Base-by-base conservation (phyloP, 1,140 invertebrate genomes). In the Bombus consobrinus region DNA sequence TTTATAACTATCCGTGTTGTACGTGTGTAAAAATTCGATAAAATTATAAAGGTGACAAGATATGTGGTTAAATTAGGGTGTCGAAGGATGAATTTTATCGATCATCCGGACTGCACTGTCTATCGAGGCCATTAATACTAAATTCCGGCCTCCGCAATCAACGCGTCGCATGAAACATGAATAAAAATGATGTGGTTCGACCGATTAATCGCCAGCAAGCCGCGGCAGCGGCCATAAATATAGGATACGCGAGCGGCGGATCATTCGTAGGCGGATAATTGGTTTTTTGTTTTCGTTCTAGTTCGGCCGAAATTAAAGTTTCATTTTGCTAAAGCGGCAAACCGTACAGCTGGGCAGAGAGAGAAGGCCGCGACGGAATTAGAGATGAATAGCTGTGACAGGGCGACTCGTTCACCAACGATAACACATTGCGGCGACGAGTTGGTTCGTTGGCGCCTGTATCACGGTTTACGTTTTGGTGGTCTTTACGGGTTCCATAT, bases 391-490 rank as follows among this genome's bases (percentile, higher is more conserved):
- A 89, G 87, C 88, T 73, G 88, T 86, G 88, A 89, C 88, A 86
- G 88, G 80, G 74, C 83, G 68, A 89, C 88, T 89, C 88, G 88
- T 89, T 89, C 88, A 87, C 88, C 88, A 64, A 81, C 88, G 88
- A 89, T 89, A 89, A 89, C 88, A 89, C 79, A 89, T 89, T 89
- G 88, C 87, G 88, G 88, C 88, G 88, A 88, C 88, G 84, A 89
- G 85, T 87, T 89, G 80, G 88, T 89, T 79, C 89, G 79, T 89
- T 89, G 89, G 89, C 89, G 88, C 88, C 89, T 89, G 88, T 87
- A 89, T 90, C 88, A 89, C 85, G 88, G 88, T 90, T 89, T 90
- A 87, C 88, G 88, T 90, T 90, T 89, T 87, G 77, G 75, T 85
- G 88, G 83, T 89, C 87, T 89, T 89, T 82, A 86, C 87, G 83